Evolutionary conservation across 2,113 vertebrate genomes (phyloP), one percentile per base, ranked within the genome.

Genomic region (Conger conger): DNA sequence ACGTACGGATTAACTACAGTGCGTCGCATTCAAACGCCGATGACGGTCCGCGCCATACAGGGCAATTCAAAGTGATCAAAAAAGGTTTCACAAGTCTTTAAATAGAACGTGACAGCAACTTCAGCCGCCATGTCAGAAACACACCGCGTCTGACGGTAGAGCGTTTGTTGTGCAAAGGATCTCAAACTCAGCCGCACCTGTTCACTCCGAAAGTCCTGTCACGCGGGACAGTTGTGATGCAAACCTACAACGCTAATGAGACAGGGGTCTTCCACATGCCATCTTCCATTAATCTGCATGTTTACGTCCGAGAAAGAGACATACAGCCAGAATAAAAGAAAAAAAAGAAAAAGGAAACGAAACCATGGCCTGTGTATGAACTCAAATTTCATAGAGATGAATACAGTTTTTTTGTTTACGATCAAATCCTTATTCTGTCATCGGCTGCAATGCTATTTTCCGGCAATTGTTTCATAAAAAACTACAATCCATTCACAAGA

Each of bases 201-300:
- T 93, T 94, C 93, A 91, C 92, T 92, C 92, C 92, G 92, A 93
- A 90, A 93, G 93, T 89, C 93, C 93, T 94, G 93, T 94, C 94
- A 94, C 92, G 91, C 89, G 93, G 93, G 94, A 92, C 94, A 94
- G 92, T 93, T 93, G 92, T 93, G 92, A 93, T 94, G 93, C 93
- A 91, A 60, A 92, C 91, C 93, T 93, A 93, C 90, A 87, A 89
- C 93, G 91, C 94, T 94, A 94, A 94, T 94, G 94, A 94, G 94
- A 92, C 92, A 92, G 33, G 53, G 91, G 90, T 92, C 91, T 73
- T 73, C 27, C 68, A 73, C 68, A 33, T 30, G 68, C 9, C 92
- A 91, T 92, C 92, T 92, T 91, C 91, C 87, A 91, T 93, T 92
- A 93, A 92, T 93, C 89, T 88, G 37, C 89, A 82, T 87, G 87